Evolutionary conservation across 1,140 invertebrate genomes (phyloP).

Genomic region (Caenorhabditis latens): DNA sequence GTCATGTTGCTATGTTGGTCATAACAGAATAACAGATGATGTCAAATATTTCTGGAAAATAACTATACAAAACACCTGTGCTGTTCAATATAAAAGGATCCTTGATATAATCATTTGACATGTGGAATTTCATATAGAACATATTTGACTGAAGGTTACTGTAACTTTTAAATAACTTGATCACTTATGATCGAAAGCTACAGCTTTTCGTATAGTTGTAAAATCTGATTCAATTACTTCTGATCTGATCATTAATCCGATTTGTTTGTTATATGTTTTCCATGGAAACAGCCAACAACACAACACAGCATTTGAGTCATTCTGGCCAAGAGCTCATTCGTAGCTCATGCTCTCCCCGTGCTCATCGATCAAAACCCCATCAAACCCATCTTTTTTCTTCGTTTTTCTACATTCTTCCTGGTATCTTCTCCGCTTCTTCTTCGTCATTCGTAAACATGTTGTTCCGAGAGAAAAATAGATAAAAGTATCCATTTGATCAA

Average conservation of each 20-base stretch:
- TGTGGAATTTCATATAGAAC: too few species aligned
- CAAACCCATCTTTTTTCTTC: neutral
- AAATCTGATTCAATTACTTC: neutral
- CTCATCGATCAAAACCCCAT: constrained; percentile 12
- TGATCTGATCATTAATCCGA: neutral
- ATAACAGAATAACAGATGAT: too few species aligned
- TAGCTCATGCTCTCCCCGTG: too few species aligned
- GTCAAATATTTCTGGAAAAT: too few species aligned
- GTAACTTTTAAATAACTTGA: too few species aligned
- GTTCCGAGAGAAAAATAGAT: neutral
- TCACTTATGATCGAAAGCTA: too few species aligned
- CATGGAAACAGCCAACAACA: constrained; percentile 26
- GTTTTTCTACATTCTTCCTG: neutral
- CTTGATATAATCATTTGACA: too few species aligned
- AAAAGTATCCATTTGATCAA: neutral
- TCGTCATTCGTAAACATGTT: constrained; percentile 39
- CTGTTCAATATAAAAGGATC: too few species aligned
- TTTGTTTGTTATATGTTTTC: constrained; percentile 6
- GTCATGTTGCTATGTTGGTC: too few species aligned
- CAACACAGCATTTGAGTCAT: neutral
- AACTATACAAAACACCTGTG: too few species aligned
- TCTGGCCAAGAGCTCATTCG: neutral
- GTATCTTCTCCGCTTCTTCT: neutral
- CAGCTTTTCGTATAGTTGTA: constrained; percentile 12
- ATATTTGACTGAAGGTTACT: too few species aligned